Conservation (phyloP, 2,113 vertebrate genomes). For the Prinia subflava region DNA sequence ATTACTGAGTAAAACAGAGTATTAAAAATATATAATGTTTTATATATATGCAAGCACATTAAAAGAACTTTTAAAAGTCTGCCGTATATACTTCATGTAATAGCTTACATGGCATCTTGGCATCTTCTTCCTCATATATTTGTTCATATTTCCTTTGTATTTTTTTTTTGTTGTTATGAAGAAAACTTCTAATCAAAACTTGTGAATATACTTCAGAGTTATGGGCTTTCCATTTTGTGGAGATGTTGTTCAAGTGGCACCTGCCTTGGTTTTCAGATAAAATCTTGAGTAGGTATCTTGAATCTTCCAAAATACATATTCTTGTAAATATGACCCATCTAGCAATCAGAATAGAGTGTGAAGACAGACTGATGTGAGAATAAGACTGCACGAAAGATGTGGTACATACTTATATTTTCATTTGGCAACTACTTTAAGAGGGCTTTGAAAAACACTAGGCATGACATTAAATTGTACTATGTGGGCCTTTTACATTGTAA, state of each 20-base stretch:
- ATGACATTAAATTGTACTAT: neutral
- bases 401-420: neutral
- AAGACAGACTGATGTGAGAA: slow-evolving; percentile 5
- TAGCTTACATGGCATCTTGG: neutral
- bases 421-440: neutral
- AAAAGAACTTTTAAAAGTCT: neutral
- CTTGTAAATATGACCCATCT: neutral
- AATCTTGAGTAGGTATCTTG: neutral
- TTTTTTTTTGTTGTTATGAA: neutral
- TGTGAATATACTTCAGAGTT: neutral
- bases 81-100: neutral
- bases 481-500: neutral
- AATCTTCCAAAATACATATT: neutral
- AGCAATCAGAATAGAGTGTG: neutral
- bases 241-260: neutral
- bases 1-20: neutral
- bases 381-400: neutral
- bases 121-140: neutral
- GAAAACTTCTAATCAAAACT: neutral
- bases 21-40: neutral
- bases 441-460: neutral
- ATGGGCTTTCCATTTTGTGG: neutral
- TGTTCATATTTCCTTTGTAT: neutral
- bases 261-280: neutral
- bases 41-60: neutral